Evolutionary conservation across 2,888 invertebrate species (phyloP), one percentile per base, ranked within the genome.

Genomic region (Sphinx pinastri): DNA sequence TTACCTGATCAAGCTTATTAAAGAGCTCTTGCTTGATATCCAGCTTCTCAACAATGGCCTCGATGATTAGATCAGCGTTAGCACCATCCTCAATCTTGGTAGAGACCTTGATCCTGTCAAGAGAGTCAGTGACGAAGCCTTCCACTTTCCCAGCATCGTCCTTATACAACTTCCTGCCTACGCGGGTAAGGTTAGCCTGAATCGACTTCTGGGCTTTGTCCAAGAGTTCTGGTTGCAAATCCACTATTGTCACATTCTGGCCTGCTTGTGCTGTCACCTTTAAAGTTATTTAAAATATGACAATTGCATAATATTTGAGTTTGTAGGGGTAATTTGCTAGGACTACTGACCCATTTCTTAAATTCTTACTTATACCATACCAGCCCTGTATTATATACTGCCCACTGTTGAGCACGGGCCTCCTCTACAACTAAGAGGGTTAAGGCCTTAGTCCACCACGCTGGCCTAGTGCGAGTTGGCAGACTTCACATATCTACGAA

Each of bases 11-110:
- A 68, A 98, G 94, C 73, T 94, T 94, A 72, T 95, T 94, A 82
- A 98, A 98, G 7, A 98, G 89, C 78, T 97, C 95, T 82, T 97
- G 96, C 85, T 97, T 98, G 0, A 96, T 89, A 68, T 96, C 96
- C 72, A 98, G 90, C 83, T 97, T 98, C 88, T 98, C 98, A 13
- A 98, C 96, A 82, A 98, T 97, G 0, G 98, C 98, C 89, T 98
- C 98, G 14, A 98, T 95, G 4, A 98, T 96, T 71, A 98, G 88
- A 87, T 98, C 97, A 57, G 81, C 79, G 57, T 95, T 91, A 0
- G 96, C 97, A 8, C 96, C 95, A 70, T 95, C 95, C 2, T 92
- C 90, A 3, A 96, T 79, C 79, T 96, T 95, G 0, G 96, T 95
- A 0, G 95, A 94, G 3, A 95, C 85, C 75, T 88, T 89, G 69